A percentile compares a stretch with the other conserved stretches of the same genome.
phyloP scores from a whole-genome alignment of 2,888 invertebrate genomes.

The Pteria penguin region DNA sequence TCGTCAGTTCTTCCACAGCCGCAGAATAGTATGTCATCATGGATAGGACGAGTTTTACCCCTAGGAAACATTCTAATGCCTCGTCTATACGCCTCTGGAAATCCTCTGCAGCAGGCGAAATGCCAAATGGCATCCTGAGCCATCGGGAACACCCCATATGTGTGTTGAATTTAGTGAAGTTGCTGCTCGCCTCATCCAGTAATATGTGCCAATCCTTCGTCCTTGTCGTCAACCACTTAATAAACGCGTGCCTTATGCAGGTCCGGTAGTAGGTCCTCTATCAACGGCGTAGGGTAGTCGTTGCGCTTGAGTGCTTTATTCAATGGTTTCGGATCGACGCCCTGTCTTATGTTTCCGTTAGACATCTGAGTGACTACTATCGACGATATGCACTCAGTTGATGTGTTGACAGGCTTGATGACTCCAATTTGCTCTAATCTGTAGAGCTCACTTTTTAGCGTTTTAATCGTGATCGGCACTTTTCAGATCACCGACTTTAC shows the following conservation, averaged over 20 bases:
- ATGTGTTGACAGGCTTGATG: conserved; percentile 24
- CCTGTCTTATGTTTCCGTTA: no score
- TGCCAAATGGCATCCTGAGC: conserved; percentile 48
- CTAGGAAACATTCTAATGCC: conserved; percentile 31
- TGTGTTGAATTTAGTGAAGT: conserved; percentile 46
- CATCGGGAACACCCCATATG: conserved; percentile 48
- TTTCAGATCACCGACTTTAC: conserved; percentile 37
- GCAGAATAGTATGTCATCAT: conserved; percentile 44
- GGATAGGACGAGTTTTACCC: conserved; percentile 32
- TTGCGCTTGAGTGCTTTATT: conserved; percentile 41
- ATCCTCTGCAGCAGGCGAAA: conserved; percentile 37
- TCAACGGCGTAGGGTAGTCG: conserved; percentile 31
- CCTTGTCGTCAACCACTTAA: conserved; percentile 24
- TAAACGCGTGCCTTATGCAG: conserved; percentile 7
- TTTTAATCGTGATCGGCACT: conserved; percentile 34
- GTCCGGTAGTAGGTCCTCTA: conserved; percentile 33
- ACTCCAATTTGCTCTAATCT: conserved; percentile 16
- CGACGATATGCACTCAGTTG: conserved; percentile 50
- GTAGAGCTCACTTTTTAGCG: conserved; percentile 39
- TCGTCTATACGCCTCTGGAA: conserved; percentile 46
- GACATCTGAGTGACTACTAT: no score
- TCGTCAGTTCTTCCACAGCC: conserved; percentile 38
- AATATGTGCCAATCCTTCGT: conserved; percentile 42
- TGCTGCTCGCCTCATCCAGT: conserved; percentile 39
- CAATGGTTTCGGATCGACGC: conserved; percentile 44